phyloP scores from a whole-genome alignment of 2,888 invertebrate genomes.

The Plagiodera versicolora region DNA sequence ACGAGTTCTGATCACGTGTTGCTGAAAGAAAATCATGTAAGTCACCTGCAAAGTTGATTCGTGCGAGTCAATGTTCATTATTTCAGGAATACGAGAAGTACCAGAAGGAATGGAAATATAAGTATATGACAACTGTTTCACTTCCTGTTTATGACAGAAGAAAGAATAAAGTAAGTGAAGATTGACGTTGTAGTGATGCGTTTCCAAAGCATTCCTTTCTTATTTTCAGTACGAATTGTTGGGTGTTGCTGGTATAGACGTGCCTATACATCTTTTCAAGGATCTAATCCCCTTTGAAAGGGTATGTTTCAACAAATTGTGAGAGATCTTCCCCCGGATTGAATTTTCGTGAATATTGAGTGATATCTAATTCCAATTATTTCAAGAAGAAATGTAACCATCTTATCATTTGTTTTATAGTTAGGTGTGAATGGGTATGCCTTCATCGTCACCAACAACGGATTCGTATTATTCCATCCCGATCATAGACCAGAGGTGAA shows the following conservation, averaged over 20 bases:
- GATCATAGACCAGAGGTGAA: conserved; percentile 93
- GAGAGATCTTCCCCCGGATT: too few species aligned
- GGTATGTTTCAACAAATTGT: conserved; percentile 61
- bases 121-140: conserved; percentile 90
- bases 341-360: too few species aligned
- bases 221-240: conserved; percentile 67
- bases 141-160: conserved; percentile 89
- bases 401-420: conserved; percentile 58
- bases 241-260: conserved; percentile 96
- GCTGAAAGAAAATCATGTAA: conserved; percentile 41
- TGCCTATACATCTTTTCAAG: conserved; percentile 87
- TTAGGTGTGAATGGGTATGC: conserved; percentile 94
- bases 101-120: conserved; percentile 61
- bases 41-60: conserved; percentile 10
- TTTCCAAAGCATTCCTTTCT: too few species aligned
- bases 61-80: conserved; percentile 2
- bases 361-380: too few species aligned
- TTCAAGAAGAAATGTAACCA: too few species aligned
- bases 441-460: conserved; percentile 95
- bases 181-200: not conserved
- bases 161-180: conserved; percentile 70
- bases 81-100: conserved; percentile 52
- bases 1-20: conserved; percentile 40
- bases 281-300: conserved; percentile 83
- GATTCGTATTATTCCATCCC: conserved; percentile 92